Evolutionary conservation across 1,140 invertebrate species (phyloP).

Genomic region (Nephila pilipes): DNA sequence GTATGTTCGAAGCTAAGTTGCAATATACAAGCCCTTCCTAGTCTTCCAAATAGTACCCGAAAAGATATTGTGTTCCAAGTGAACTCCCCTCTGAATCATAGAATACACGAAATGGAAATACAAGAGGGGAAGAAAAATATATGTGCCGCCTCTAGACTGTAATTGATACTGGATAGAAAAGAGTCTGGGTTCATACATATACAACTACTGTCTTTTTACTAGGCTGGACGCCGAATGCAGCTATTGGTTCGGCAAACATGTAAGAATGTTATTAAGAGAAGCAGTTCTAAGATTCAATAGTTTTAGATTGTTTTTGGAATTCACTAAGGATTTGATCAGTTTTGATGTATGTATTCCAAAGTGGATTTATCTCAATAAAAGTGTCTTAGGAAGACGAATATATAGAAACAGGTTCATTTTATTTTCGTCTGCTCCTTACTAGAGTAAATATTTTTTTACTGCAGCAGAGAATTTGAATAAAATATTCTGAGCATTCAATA

Average conservation of each 20-base stretch:
- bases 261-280: background rate
- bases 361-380: background rate
- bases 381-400: background rate
- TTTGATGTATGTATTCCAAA: background rate
- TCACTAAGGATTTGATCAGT: background rate
- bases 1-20: background rate
- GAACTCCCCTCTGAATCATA: conserved; percentile 62
- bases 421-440: too few species aligned
- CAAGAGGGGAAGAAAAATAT: conserved; percentile 48
- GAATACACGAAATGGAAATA: conserved; percentile 52
- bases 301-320: background rate
- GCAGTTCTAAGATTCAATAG: background rate
- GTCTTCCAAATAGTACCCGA: background rate
- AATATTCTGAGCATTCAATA: too few species aligned
- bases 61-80: conserved; percentile 56
- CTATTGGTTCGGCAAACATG: conserved; percentile 35
- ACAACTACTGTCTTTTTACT: conserved; percentile 27
- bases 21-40: conserved; percentile 38
- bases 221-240: background rate
- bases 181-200: conserved; percentile 52
- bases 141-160: conserved; percentile 24
- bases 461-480: too few species aligned
- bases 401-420: background rate
- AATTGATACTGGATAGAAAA: conserved; percentile 55
- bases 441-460: background rate